phyloP scores from a whole-genome alignment of 2,888 invertebrate genomes.

The Chrysolina haemoptera region DNA sequence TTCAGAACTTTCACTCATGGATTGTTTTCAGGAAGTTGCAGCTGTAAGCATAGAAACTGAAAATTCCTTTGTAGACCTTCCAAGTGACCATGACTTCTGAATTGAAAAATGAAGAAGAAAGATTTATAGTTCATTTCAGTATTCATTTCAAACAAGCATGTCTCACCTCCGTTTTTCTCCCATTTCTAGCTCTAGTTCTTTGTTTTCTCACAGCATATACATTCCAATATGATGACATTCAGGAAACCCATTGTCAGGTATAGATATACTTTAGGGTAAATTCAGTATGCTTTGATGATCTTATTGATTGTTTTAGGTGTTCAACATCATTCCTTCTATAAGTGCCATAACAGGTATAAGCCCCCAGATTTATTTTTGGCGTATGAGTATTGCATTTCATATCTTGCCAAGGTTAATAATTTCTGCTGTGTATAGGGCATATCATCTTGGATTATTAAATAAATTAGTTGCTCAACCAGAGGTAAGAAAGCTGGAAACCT shows the following conservation, averaged over 20 bases:
- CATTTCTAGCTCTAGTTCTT: slow-evolving; percentile 86
- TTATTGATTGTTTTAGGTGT: slow-evolving; percentile 78
- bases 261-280: too few relatives aligned
- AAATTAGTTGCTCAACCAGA: slow-evolving; percentile 73
- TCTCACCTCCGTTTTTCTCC: slow-evolving; percentile 87
- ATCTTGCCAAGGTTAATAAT: slow-evolving; percentile 92
- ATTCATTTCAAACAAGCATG: slow-evolving; percentile 86
- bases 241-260: slow-evolving; percentile 95
- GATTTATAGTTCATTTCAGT: slow-evolving; percentile 77
- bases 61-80: background rate
- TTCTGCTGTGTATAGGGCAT: slow-evolving; percentile 88
- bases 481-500: too few relatives aligned
- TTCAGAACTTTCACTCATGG: background rate
- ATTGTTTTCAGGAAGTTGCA: slow-evolving; percentile 4
- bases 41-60: background rate
- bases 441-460: slow-evolving; percentile 79
- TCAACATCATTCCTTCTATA: slow-evolving; percentile 95
- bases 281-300: background rate
- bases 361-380: slow-evolving; percentile 94
- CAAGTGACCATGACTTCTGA: slow-evolving; percentile 32
- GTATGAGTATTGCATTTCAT: slow-evolving; percentile 92
- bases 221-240: slow-evolving; percentile 94
- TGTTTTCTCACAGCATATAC: slow-evolving; percentile 92
- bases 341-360: slow-evolving; percentile 96
- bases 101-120: slow-evolving; percentile 39